Percentiles rank a stretch among this genome's conserved stretches.
Evolutionary conservation across 2,888 invertebrate genomes (phyloP).

Genomic region (Zaprionus bogoriensis): DNA sequence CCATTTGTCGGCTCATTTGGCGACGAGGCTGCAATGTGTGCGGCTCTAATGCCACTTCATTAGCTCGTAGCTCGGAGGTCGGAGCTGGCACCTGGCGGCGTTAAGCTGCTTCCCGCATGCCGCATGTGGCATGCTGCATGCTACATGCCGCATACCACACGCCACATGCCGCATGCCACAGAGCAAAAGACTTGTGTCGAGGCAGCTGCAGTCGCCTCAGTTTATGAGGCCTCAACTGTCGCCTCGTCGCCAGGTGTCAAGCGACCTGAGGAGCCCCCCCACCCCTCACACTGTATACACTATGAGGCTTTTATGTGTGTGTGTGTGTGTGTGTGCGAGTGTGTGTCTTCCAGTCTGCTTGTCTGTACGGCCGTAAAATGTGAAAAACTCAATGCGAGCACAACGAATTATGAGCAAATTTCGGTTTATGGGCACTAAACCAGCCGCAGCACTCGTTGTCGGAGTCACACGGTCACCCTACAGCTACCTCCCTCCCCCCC

Average conservation of each 20-base stretch:
- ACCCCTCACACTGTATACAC: neutral
- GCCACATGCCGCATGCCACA: constrained; percentile 12
- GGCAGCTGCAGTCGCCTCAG: constrained; percentile 23
- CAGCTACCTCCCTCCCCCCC: neutral
- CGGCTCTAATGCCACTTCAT: constrained; percentile 58
- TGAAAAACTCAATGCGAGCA: constrained; percentile 56
- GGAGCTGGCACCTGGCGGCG: constrained; percentile 25
- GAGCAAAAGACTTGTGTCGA: constrained; percentile 12
- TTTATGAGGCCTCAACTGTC: neutral
- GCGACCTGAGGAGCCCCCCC: constrained; percentile 33
- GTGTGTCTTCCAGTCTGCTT: no score
- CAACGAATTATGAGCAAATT: constrained; percentile 72
- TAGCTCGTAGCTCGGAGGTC: constrained; percentile 51
- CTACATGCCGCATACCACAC: constrained; percentile 7
- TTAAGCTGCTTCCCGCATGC: constrained; percentile 25
- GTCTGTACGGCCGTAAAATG: constrained; percentile 59
- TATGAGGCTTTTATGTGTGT: neutral
- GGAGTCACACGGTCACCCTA: neutral
- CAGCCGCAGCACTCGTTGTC: constrained; percentile 41
- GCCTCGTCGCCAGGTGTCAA: constrained; percentile 52
- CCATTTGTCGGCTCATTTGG: constrained; percentile 60
- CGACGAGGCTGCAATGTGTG: constrained; percentile 28
- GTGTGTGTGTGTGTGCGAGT: constrained; percentile 37
- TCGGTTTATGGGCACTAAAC: constrained; percentile 68
- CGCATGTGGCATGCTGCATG: constrained; percentile 8